These are phyloP conservation scores for Discoglossus pictus DNA, from an alignment of 2,797 vertebrate genomes.

Conservation along the genomic window DNA sequence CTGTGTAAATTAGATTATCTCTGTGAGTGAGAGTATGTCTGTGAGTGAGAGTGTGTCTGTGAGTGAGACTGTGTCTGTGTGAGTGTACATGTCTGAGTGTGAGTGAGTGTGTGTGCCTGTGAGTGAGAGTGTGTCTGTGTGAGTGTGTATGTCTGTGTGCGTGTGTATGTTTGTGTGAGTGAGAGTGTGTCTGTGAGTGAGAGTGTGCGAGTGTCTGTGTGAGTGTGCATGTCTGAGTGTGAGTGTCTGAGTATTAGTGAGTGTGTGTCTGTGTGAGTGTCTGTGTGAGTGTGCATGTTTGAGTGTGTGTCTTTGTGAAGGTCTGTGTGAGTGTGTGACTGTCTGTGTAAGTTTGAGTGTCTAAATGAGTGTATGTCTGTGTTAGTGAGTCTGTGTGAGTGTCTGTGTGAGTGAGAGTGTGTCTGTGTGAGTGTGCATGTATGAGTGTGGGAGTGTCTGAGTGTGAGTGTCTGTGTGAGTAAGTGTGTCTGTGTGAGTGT, in stretches of 20 bases:
- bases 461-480: background rate
- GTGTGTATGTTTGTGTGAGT: background rate
- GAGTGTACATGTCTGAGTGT: background rate
- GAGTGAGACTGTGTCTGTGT: background rate
- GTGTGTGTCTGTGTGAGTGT: background rate
- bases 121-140: background rate
- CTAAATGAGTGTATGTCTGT: too few relatives aligned
- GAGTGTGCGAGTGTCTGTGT: background rate
- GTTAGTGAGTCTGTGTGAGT: too few relatives aligned
- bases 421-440: background rate
- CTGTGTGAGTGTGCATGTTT: background rate
- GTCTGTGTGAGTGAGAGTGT: background rate
- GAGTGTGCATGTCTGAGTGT: background rate
- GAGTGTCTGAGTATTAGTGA: background rate
- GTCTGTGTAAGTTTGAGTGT: background rate
- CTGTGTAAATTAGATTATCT: too few relatives aligned
- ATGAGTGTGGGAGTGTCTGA: background rate
- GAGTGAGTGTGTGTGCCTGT: background rate
- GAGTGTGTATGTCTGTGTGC: background rate
- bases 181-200: background rate
- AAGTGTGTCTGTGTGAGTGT: background rate
- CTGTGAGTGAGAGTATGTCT: too few relatives aligned
- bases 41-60: background rate
- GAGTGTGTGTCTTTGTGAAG: background rate
- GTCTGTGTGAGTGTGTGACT: background rate